Base-by-base conservation (phyloP, 2,888 invertebrate species). In the Microctonus brassicae region DNA sequence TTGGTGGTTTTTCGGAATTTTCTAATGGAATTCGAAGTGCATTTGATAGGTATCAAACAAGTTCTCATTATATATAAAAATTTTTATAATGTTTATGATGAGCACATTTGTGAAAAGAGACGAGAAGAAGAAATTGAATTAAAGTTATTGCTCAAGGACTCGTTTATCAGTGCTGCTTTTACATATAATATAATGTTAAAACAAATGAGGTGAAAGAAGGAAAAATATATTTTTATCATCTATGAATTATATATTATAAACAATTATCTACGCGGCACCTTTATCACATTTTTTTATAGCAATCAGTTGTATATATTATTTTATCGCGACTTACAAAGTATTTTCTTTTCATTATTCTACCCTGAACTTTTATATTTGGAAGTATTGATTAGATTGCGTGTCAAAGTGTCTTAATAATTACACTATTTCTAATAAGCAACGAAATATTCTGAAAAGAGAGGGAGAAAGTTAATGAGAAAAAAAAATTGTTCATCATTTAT, bases 41-140 rank as follows among this genome's bases (percentile, higher is more conserved):
- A 69, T 87, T 87, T 77, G 84, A 85, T 57, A 81, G 87, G 80
- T 87, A 87, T 81, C 86, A 86, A 13, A 58, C 83, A 65, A 83
- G 81, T 77, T 80, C 80, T 66, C 83, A 82, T 69, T 85, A 82
- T 75, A 81, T 79, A 60, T 80, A 77, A 77, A 70, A 73, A 70
- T 34, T 26, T 57, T 52, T 61, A 7, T 57, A 74, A 47, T 4
- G 17, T 17, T 17, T 17, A 17, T 17, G 5, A 42, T 13, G 42
- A n/a, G 29, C 13, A n/a, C 7, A n/a, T 17, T 47, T 17, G 17
- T 7, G n/a, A 17, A 17, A 47, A 47, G 4, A 5, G 36, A 10
- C 4, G 36, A 36, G 10, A 7, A 47, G 1, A 47, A 47, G 47
- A 17, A 47, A n/a, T 47, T 47, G 47, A 29, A 29, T n/a, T n/a